Conservation (phyloP, 2,113 vertebrate genomes). For the Polypterus senegalus region DNA sequence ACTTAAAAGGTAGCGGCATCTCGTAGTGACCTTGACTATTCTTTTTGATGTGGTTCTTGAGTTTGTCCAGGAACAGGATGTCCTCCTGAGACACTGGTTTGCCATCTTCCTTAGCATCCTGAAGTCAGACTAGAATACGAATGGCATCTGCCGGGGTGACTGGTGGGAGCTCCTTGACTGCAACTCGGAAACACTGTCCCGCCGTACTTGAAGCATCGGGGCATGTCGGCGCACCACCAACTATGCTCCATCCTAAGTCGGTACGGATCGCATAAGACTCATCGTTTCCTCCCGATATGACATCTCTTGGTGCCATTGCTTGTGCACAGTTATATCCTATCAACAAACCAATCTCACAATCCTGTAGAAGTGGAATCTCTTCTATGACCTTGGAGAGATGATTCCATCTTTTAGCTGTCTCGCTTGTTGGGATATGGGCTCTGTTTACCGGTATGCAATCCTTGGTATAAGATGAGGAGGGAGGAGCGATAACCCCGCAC, state of each 20-base stretch:
- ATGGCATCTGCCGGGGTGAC: too few species aligned
- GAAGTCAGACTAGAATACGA: too few species aligned
- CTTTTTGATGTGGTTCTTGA: too few species aligned
- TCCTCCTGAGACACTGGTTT: too few species aligned
- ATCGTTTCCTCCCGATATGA: conserved; percentile 4
- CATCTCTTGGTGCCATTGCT: conserved; percentile 16
- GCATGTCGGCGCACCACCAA: neutral
- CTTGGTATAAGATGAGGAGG: conserved; percentile 12
- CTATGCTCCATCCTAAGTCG: conserved; percentile 15
- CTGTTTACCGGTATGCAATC: conserved; percentile 17
- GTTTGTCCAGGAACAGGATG: too few species aligned
- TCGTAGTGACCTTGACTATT: too few species aligned
- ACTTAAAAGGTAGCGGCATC: too few species aligned
- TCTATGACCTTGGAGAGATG: conserved; percentile 18
- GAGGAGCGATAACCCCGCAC: conserved; percentile 16
- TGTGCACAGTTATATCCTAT: conserved; percentile 17
- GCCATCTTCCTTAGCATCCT: too few species aligned
- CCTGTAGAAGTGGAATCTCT: conserved; percentile 4
- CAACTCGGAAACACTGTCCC: conserved; percentile 8
- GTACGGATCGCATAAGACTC: conserved; percentile 10
- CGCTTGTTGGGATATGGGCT: conserved; percentile 14
- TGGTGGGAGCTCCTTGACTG: neutral
- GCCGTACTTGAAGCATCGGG: conserved; percentile 1
- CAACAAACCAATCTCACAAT: conserved; percentile 17
- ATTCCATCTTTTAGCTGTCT: conserved; percentile 15